Base-by-base conservation (phyloP, 2,888 invertebrate species). In the Drosophila melanosoma region DNA sequence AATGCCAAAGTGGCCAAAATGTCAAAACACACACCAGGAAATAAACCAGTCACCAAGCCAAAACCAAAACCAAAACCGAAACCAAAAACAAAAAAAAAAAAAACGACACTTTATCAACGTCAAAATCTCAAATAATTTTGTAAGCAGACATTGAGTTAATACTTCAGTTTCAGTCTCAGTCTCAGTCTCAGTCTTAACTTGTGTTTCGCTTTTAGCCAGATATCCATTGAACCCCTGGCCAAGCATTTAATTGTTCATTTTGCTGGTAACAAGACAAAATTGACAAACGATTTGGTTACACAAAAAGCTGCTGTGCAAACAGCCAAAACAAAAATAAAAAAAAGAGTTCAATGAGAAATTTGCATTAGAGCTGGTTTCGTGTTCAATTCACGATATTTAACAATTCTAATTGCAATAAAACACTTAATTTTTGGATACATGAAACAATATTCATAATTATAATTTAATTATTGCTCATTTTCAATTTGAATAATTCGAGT, bases 91-190 rank as follows among this genome's bases (percentile, higher is more conserved):
- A 20, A 42, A 45, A 23, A 45, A n/a, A 45, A 73, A 45, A 23
- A 45, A n/a, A 45, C 71, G 75, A 79, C 81, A 82, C 81, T 88
- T 77, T 54, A 79, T 85, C 85, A 85, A 87, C 69, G 85, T 83
- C 87, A 81, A 85, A 69, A 79, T 76, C 82, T 81, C 81, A 74
- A 84, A 69, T 72, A 60, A 68, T 73, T 68, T 66, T 69, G 62
- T 69, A 56, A 56, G 59, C 59, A 70, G 67, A 49, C 74, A 71
- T 58, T 35, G 67, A 79, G 75, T 65, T 57, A 63, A 68, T 26
- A 61, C 69, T 74, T 74, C 49, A 53, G 53, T 11, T 73, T 52
- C 59, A 49, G 38, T 40, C 68, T 54, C 40, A 29, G 15, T 15
- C 35, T 67, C 48, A 32, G 33, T 23, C 70, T 70, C 48, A 38